Conservation (phyloP, 64 coral and sea anemone genomes). For the Dendrophyllia cribrosa region DNA sequence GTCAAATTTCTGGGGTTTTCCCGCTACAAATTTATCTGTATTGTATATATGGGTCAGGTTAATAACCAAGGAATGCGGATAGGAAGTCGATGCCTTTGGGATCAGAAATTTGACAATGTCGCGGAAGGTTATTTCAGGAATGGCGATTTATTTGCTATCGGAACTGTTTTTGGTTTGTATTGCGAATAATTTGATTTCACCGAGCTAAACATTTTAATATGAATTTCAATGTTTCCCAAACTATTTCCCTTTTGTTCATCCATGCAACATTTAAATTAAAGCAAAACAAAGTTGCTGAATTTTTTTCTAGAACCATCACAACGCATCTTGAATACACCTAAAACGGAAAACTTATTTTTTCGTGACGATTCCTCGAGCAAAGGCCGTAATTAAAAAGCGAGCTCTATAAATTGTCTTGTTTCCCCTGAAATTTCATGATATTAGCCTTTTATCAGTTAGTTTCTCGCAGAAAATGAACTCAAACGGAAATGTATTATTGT, state of each 20-base stretch:
- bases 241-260: background rate
- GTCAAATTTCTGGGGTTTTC: slow-evolving; percentile 83
- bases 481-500: background rate
- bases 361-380: background rate
- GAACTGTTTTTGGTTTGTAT: slow-evolving; percentile 87
- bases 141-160: slow-evolving; percentile 78
- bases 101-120: slow-evolving; percentile 77
- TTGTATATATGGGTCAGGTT: slow-evolving; percentile 86
- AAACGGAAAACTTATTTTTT: no score
- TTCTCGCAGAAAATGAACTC: background rate
- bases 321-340: no score
- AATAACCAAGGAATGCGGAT: slow-evolving; percentile 88
- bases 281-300: no score
- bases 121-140: slow-evolving; percentile 75
- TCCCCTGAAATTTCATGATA: background rate
- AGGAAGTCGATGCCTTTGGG: slow-evolving; percentile 81
- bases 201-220: background rate
- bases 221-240: background rate
- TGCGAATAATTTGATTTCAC: slow-evolving; percentile 54
- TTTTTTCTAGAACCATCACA: no score
- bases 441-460: background rate
- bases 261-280: background rate
- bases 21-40: slow-evolving; percentile 85
- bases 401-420: background rate
- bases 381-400: background rate